These are phyloP conservation scores for Pocillopora meandrina DNA, from an alignment of 92 coral and sea anemone genomes.

Conservation along the genomic window DNA sequence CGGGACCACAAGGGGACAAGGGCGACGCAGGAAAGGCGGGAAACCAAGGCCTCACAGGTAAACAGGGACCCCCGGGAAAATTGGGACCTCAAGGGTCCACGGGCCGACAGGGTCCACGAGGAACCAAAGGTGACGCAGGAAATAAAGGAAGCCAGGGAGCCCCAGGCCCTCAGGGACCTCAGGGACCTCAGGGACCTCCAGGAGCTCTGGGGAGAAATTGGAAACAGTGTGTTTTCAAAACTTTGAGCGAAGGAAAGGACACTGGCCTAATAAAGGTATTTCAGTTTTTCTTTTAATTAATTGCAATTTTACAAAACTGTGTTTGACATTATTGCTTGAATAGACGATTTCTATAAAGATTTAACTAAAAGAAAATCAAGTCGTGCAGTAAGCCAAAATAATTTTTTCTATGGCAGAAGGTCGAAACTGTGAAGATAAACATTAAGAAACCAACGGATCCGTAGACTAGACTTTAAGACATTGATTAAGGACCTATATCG, in stretches of 20 bases:
- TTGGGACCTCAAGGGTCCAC: too few relatives aligned
- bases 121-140: constrained; percentile 3
- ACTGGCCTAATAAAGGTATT: too few relatives aligned
- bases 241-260: too few relatives aligned
- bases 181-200: not conserved
- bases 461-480: not conserved
- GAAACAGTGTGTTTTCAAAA: too few relatives aligned
- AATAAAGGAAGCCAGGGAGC: not conserved
- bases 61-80: not conserved
- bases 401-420: too few relatives aligned
- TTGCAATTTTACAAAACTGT: too few relatives aligned
- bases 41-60: not conserved
- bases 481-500: not conserved
- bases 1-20: not conserved
- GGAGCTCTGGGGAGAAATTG: not conserved
- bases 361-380: not conserved
- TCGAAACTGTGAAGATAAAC: too few relatives aligned
- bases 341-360: not conserved
- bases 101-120: not conserved
- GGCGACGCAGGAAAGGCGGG: not conserved
- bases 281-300: too few relatives aligned
- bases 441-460: too few relatives aligned
- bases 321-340: not conserved
- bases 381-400: not conserved
- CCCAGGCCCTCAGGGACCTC: not conserved